Evolutionary conservation across 1,140 invertebrate genomes (phyloP).

Genomic region (Pinna nobilis): DNA sequence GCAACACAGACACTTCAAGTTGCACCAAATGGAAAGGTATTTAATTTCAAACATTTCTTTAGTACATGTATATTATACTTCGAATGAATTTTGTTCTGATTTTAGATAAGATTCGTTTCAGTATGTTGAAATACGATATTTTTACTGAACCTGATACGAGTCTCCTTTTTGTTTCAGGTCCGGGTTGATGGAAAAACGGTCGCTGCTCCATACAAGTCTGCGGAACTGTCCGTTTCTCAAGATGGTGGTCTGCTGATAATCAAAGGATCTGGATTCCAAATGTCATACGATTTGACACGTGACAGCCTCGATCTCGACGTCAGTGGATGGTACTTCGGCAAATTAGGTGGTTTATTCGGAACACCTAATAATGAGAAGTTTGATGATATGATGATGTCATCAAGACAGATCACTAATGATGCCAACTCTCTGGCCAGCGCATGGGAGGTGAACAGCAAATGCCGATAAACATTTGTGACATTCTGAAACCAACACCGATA

Average conservation of each 20-base stretch:
- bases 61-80: neutral
- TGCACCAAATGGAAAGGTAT: slow-evolving; percentile 50
- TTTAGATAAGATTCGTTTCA: no score
- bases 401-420: slow-evolving; percentile 64
- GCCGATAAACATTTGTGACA: slow-evolving; percentile 41
- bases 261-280: slow-evolving; percentile 66
- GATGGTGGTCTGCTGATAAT: slow-evolving; percentile 65
- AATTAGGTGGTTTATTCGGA: slow-evolving; percentile 87
- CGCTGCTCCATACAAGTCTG: slow-evolving; percentile 80
- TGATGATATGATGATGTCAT: slow-evolving; percentile 85
- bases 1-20: slow-evolving; percentile 65
- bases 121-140: no score
- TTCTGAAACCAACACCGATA: no score
- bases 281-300: slow-evolving; percentile 50
- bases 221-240: slow-evolving; percentile 53
- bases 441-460: slow-evolving; percentile 54
- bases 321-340: slow-evolving; percentile 82
- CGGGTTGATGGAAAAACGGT: slow-evolving; percentile 67
- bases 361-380: slow-evolving; percentile 89
- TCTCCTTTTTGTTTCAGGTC: slow-evolving; percentile 73
- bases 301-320: slow-evolving; percentile 65
- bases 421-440: slow-evolving; percentile 59
- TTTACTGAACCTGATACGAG: no score
- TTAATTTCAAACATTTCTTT: no score
- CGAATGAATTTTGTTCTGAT: no score